These are phyloP conservation scores for Anhinga anhinga DNA, from an alignment of 2,113 vertebrate species.

Conservation along the genomic window DNA sequence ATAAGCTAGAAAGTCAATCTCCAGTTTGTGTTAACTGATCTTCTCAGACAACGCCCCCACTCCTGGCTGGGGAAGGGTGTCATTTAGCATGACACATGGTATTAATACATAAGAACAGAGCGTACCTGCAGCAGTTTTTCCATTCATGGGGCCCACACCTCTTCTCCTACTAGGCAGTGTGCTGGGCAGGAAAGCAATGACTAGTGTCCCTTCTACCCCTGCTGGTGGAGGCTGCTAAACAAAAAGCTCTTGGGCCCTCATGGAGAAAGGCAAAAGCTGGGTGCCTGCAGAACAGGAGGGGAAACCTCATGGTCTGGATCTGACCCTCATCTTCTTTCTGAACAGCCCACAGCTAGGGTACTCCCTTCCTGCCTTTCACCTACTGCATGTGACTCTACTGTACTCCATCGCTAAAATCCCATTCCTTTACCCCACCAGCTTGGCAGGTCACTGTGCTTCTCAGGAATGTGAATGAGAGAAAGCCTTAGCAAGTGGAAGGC, in stretches of 20 bases:
- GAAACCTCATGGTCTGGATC: neutral
- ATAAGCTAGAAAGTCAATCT: neutral
- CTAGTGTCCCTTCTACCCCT: neutral
- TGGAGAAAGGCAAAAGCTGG: neutral
- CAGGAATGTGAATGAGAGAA: neutral
- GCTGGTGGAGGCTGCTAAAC: neutral
- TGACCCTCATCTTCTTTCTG: neutral
- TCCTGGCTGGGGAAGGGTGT: constrained; percentile 15
- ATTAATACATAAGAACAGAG: neutral
- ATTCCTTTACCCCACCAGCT: accelerated
- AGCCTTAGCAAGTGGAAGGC: neutral
- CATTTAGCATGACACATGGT: constrained; percentile 20
- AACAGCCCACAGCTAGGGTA: neutral
- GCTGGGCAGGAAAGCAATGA: neutral
- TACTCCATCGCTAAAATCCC: neutral
- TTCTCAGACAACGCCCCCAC: neutral
- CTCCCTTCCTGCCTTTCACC: neutral
- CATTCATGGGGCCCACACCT: neutral
- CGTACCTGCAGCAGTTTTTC: constrained; percentile 26
- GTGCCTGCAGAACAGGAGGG: neutral
- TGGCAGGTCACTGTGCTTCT: neutral
- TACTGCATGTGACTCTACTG: neutral
- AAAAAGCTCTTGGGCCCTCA: neutral
- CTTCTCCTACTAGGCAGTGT: neutral
- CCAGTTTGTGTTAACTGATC: constrained; percentile 21